phyloP scores from a whole-genome alignment of 2,888 invertebrate species.

The Nipponacmea schrenckii region DNA sequence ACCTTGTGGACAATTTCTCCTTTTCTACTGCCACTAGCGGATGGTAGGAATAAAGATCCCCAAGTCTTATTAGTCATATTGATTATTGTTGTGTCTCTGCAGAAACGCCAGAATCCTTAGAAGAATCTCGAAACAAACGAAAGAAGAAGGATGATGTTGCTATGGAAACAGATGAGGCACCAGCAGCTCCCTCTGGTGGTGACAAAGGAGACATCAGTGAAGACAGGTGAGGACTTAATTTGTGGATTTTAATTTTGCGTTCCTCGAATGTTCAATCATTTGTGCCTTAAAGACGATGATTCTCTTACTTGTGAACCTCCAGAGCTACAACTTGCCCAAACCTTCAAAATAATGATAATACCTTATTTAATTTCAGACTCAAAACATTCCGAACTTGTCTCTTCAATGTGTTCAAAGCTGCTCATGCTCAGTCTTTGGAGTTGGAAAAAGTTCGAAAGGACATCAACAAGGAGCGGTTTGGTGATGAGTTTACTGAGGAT shows the following conservation, averaged over 20 bases:
- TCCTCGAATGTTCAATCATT: no score
- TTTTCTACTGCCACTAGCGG: no score
- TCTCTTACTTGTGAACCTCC: no score
- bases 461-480: constrained; percentile 73
- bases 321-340: no score
- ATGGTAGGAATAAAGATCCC: no score
- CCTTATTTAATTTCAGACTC: constrained; percentile 68
- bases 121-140: constrained; percentile 16
- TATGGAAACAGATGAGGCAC: constrained; percentile 13
- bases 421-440: constrained; percentile 80
- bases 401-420: constrained; percentile 81
- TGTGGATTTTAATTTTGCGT: no score
- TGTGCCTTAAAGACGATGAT: no score
- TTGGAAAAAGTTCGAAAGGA: constrained; percentile 75
- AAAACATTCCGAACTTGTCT: constrained; percentile 79
- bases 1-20: no score
- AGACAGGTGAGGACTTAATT: constrained; percentile 20
- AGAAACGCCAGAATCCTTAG: constrained; percentile 20
- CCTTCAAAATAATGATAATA: no score
- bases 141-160: constrained; percentile 3
- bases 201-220: background rate
- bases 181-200: constrained; percentile 5
- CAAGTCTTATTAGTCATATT: no score
- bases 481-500: constrained; percentile 68
- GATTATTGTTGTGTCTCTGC: background rate